Conservation (phyloP, 2,797 vertebrate species). For the Crenuchus spilurus region DNA sequence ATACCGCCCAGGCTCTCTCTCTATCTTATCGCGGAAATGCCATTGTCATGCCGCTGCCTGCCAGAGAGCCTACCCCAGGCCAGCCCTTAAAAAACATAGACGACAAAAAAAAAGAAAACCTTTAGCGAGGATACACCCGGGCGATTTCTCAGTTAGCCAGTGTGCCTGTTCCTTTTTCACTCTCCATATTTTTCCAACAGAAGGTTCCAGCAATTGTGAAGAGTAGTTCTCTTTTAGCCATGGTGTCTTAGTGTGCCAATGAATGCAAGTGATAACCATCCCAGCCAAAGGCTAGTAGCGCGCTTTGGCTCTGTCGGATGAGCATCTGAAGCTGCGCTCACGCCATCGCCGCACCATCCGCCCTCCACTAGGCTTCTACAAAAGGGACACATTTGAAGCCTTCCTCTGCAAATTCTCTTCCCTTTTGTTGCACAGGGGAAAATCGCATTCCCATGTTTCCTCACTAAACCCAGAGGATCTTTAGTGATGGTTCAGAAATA, state of each 20-base stretch:
- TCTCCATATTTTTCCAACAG: slow-evolving; percentile 49
- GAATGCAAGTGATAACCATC: slow-evolving; percentile 67
- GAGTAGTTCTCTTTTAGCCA: slow-evolving; percentile 62
- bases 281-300: slow-evolving; percentile 64
- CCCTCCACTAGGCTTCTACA: slow-evolving; percentile 56
- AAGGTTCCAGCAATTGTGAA: slow-evolving; percentile 63
- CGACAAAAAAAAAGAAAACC: slow-evolving; percentile 11
- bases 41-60: slow-evolving; percentile 67
- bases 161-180: slow-evolving; percentile 58
- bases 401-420: slow-evolving; percentile 56
- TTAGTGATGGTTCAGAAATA: slow-evolving; percentile 63
- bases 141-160: slow-evolving; percentile 59
- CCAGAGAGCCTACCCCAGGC: slow-evolving; percentile 60
- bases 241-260: slow-evolving; percentile 63
- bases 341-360: slow-evolving; percentile 54
- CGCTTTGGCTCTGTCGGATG: slow-evolving; percentile 61
- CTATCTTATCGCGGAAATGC: slow-evolving; percentile 70
- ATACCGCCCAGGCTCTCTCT: slow-evolving; percentile 60
- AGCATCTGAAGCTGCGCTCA: slow-evolving; percentile 63
- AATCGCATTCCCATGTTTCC: slow-evolving; percentile 51
- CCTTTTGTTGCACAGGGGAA: slow-evolving; percentile 54
- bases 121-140: slow-evolving; percentile 17
- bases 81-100: slow-evolving; percentile 53
- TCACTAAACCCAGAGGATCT: slow-evolving; percentile 56
- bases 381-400: slow-evolving; percentile 64